phyloP scores from a whole-genome alignment of 2,797 vertebrate genomes.

The Hoplostethus atlanticus region DNA sequence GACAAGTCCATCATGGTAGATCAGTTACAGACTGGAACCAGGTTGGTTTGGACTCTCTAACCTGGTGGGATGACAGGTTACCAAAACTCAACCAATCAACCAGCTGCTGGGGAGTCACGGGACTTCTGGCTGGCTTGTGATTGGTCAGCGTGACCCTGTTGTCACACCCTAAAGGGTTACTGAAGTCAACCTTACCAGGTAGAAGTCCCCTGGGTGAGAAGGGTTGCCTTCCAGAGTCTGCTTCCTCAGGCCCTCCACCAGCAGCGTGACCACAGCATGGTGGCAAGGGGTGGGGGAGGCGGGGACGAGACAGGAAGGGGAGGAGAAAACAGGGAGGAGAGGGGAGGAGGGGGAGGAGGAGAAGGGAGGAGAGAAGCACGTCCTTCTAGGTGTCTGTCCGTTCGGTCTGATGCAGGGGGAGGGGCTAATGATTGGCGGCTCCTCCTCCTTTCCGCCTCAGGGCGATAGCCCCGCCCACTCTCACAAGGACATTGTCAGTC shows the following conservation, averaged over 20 bases:
- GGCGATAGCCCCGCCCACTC: constrained; percentile 72
- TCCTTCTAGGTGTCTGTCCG: constrained; percentile 62
- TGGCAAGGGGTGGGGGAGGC: constrained; percentile 48
- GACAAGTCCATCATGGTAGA: too few relatives aligned
- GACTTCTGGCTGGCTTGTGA: too few relatives aligned
- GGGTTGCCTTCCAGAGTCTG: constrained; percentile 89
- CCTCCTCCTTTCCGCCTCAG: constrained; percentile 67
- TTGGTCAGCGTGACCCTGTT: too few relatives aligned
- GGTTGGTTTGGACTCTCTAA: too few relatives aligned
- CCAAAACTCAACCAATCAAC: too few relatives aligned
- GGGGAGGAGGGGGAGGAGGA: constrained; percentile 16
- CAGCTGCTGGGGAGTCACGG: too few relatives aligned
- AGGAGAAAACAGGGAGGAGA: neutral
- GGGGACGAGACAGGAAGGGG: neutral
- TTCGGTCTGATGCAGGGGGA: constrained; percentile 51
- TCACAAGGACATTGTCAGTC: constrained; percentile 65
- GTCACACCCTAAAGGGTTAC: too few relatives aligned
- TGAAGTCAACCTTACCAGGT: constrained; percentile 84
- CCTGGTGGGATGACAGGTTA: too few relatives aligned
- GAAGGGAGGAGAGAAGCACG: constrained; percentile 41
- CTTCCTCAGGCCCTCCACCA: constrained; percentile 88
- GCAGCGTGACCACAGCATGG: constrained; percentile 89
- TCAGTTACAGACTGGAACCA: too few relatives aligned
- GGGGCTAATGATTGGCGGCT: constrained; percentile 41
- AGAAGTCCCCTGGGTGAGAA: constrained; percentile 85